Conservation (phyloP, 2,113 vertebrate genomes). For the Rhinolophus ferrumequinum region DNA sequence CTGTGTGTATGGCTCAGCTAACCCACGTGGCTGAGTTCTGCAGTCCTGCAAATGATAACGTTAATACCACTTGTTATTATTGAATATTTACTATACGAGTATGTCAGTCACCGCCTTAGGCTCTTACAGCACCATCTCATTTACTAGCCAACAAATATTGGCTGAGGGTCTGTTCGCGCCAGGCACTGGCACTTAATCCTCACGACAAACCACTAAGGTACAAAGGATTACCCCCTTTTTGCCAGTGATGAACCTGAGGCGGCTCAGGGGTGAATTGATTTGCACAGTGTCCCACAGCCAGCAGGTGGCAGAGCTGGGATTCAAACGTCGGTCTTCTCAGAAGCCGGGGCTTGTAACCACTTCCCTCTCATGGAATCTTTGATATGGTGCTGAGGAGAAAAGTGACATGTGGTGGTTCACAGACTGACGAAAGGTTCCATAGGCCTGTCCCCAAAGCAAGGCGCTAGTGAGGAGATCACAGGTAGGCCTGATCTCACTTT, state of each 20-base stretch:
- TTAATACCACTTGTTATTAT: neutral
- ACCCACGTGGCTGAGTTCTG: neutral
- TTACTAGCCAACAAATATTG: neutral
- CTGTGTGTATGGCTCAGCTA: neutral
- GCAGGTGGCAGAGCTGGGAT: slow-evolving; percentile 73
- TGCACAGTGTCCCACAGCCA: slow-evolving; percentile 45
- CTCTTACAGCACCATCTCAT: neutral
- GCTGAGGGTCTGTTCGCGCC: neutral
- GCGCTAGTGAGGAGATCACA: neutral
- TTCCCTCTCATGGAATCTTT: neutral
- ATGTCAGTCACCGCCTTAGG: neutral
- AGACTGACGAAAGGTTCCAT: neutral
- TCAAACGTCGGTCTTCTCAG: neutral
- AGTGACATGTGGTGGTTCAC: neutral
- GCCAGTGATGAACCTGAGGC: neutral
- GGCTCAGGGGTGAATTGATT: neutral
- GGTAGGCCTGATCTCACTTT: neutral
- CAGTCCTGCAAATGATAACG: neutral
- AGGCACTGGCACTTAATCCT: neutral
- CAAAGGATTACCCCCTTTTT: neutral
- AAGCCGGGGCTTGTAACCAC: neutral
- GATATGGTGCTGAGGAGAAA: neutral
- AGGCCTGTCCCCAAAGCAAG: neutral
- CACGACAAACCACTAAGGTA: neutral
- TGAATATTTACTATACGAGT: neutral